Evolutionary conservation across 1,140 invertebrate species (phyloP).

Genomic region (Akabosia matsudoensis): DNA sequence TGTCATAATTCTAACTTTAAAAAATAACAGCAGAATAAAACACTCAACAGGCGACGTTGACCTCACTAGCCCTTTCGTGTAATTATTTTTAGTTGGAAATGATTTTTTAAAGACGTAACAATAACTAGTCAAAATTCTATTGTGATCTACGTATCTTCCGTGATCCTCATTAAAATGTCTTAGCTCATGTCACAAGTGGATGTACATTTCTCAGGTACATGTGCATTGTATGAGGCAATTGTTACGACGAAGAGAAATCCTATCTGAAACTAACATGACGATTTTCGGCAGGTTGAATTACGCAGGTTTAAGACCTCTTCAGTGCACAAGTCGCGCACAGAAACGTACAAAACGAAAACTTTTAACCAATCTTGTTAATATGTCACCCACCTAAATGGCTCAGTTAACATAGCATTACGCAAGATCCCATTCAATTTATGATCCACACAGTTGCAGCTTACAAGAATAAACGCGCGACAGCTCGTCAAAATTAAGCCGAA

Average conservation of each 20-base stretch:
- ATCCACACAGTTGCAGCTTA: background rate
- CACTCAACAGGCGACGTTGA: constrained; percentile 22
- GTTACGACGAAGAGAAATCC: background rate
- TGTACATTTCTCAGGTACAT: background rate
- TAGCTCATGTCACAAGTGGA: background rate
- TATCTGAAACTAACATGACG: too few relatives aligned
- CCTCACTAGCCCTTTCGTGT: background rate
- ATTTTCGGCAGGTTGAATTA: background rate
- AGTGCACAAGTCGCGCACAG: background rate
- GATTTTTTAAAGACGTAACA: background rate
- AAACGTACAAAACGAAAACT: background rate
- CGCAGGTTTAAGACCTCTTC: background rate
- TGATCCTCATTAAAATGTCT: background rate
- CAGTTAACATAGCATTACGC: constrained; percentile 9
- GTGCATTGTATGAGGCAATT: background rate
- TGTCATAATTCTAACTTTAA: too few relatives aligned
- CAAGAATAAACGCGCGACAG: background rate
- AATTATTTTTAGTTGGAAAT: background rate
- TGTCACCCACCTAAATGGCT: constrained; percentile 2
- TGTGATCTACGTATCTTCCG: background rate
- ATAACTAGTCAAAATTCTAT: background rate
- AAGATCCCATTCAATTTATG: background rate
- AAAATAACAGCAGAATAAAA: too few relatives aligned
- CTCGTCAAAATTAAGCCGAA: background rate
- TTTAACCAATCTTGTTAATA: background rate